Evolutionary conservation across 2,113 vertebrate species (phyloP).

Genomic region (Phaethornis superciliosus): DNA sequence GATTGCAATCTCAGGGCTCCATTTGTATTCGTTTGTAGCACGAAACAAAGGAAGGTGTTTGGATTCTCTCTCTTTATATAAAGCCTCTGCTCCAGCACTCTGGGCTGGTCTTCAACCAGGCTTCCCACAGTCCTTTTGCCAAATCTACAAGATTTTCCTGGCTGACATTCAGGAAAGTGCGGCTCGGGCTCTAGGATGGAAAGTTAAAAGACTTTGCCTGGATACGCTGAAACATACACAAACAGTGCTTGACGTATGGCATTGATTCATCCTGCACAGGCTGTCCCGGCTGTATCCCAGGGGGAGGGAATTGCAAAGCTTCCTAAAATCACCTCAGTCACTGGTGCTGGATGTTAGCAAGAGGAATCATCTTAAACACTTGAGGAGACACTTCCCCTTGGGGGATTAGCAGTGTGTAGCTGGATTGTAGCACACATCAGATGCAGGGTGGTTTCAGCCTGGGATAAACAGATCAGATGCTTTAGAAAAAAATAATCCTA

Average conservation of each 20-base stretch:
- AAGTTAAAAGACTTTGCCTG: constrained; percentile 93
- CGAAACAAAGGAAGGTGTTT: constrained; percentile 83
- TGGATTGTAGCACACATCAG: not conserved
- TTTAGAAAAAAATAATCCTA: not conserved
- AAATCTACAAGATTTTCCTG: constrained; percentile 95
- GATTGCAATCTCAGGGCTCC: constrained; percentile 77
- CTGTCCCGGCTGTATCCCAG: constrained; percentile 66
- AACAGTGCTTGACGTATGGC: constrained; percentile 80
- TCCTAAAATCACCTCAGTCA: not conserved
- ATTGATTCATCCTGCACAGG: constrained; percentile 69
- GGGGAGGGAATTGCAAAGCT: constrained; percentile 51
- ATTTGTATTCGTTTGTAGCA: constrained; percentile 63
- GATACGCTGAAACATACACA: constrained; percentile 91
- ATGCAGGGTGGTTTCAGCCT: not conserved
- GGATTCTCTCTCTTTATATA: constrained; percentile 78
- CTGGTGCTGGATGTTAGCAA: not conserved
- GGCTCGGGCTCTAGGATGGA: constrained; percentile 88
- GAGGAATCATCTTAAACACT: constrained; percentile 24
- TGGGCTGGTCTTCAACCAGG: constrained; percentile 78
- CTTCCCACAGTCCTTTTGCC: constrained; percentile 91
- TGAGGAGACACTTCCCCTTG: not conserved
- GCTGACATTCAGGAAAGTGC: constrained; percentile 96
- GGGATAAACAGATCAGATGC: not conserved
- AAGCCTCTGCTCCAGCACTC: constrained; percentile 77
- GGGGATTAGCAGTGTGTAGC: not conserved